phyloP scores from a whole-genome alignment of 2,797 vertebrate species.

The Myiothlypis coronata region DNA sequence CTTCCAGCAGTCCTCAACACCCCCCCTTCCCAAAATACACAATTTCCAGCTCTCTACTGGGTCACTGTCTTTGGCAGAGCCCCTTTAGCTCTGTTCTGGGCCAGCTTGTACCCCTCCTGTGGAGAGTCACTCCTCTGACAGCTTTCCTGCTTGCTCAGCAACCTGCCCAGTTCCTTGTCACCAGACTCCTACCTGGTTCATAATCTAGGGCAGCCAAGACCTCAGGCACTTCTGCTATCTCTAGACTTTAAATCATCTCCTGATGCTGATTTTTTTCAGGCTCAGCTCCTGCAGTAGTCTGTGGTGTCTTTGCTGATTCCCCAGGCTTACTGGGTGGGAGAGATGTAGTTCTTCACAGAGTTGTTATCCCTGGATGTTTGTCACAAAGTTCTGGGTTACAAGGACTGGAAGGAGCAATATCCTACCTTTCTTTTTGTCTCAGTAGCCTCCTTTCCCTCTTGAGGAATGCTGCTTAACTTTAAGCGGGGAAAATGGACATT shows the following conservation, averaged over 20 bases:
- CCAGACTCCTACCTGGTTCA: slow-evolving; percentile 16
- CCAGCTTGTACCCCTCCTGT: not conserved
- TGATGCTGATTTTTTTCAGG: not conserved
- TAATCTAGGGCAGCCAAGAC: slow-evolving; percentile 5
- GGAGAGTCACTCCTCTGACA: not conserved
- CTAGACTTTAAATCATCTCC: not conserved
- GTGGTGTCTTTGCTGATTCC: not conserved
- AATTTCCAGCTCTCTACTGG: not conserved
- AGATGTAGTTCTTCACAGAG: not conserved
- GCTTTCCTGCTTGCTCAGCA: slow-evolving; percentile 28
- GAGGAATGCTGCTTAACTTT: not conserved
- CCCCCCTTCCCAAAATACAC: not conserved
- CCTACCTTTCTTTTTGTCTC: not conserved
- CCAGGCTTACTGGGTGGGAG: not conserved
- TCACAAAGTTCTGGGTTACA: not conserved
- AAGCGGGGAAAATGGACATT: not conserved
- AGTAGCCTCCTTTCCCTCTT: not conserved
- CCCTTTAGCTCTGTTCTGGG: not conserved
- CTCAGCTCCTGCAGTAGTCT: not conserved
- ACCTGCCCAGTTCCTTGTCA: not conserved
- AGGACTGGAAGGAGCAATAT: not conserved
- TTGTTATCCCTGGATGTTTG: not conserved
- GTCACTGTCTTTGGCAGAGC: not conserved
- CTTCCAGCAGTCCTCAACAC: not conserved
- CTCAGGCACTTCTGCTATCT: not conserved